These are phyloP conservation scores for Acanthosoma haemorrhoidale DNA, from an alignment of 2,888 invertebrate genomes.

Conservation along the genomic window DNA sequence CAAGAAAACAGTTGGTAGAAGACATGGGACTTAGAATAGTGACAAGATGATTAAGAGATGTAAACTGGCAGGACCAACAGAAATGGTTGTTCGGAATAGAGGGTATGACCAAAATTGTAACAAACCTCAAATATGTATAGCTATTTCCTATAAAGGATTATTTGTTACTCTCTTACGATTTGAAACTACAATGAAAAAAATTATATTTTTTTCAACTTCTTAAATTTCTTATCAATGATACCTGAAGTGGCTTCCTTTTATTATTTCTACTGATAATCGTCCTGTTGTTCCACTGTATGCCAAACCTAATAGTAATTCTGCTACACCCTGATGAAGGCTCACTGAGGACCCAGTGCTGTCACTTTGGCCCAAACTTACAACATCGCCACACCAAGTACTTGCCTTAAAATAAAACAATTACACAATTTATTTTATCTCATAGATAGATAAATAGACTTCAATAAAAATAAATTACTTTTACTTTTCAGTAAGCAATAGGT, in stretches of 20 bases:
- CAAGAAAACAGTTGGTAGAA: too few species aligned
- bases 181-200: too few species aligned
- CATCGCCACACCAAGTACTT: constrained; percentile 52
- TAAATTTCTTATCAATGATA: constrained; percentile 40
- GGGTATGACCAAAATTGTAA: too few species aligned
- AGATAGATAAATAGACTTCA: not conserved
- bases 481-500: not conserved
- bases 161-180: too few species aligned
- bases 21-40: too few species aligned
- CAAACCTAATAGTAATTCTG: constrained; percentile 80
- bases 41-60: too few species aligned
- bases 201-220: too few species aligned
- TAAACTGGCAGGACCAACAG: too few species aligned
- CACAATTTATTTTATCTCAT: too few species aligned
- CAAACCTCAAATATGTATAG: too few species aligned
- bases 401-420: constrained; percentile 46
- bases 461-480: not conserved
- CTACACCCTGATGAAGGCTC: constrained; percentile 77
- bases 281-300: constrained; percentile 92
- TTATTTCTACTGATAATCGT: constrained; percentile 83
- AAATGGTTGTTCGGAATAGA: too few species aligned
- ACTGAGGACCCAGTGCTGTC: constrained; percentile 92
- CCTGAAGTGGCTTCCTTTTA: constrained; percentile 68
- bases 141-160: too few species aligned
- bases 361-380: constrained; percentile 76